phyloP scores from a whole-genome alignment of 1,140 invertebrate genomes.

The Phymastichus coffea region DNA sequence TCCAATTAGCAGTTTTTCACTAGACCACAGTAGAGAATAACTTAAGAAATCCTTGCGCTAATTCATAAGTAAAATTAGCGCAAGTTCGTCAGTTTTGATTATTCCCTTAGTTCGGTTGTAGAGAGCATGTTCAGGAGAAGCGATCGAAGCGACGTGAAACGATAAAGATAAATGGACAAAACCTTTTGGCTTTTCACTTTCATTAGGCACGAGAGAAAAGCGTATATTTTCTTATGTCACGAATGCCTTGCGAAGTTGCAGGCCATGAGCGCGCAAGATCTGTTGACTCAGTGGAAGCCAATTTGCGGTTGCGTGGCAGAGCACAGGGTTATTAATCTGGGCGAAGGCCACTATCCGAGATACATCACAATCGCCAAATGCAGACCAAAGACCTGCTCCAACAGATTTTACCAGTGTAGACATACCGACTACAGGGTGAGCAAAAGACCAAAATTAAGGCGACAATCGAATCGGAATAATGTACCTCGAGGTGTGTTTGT shows the following conservation, averaged over 20 bases:
- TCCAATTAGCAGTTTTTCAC: no score
- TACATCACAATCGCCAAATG: constrained; percentile 35
- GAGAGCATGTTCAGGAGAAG: no score
- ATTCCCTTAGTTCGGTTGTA: no score
- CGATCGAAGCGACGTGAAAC: no score
- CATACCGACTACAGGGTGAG: constrained; percentile 37
- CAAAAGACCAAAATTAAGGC: not conserved
- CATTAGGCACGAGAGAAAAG: not conserved
- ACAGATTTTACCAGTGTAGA: constrained; percentile 35
- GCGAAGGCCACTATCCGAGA: constrained; percentile 36
- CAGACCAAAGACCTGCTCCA: constrained; percentile 26
- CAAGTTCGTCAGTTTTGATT: no score
- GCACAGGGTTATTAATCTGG: constrained; percentile 34
- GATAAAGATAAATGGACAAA: no score
- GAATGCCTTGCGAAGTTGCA: not conserved
- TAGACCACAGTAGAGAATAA: no score
- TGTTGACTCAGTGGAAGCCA: constrained; percentile 17
- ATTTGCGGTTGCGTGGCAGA: constrained; percentile 31
- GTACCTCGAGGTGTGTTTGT: no score
- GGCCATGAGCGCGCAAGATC: constrained; percentile 10
- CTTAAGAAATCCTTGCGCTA: no score
- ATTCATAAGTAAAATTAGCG: no score
- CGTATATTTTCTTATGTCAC: no score
- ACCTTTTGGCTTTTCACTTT: not conserved
- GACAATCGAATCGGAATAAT: not conserved